Conservation (phyloP, 2,888 invertebrate genomes). For the Allacma fusca region DNA sequence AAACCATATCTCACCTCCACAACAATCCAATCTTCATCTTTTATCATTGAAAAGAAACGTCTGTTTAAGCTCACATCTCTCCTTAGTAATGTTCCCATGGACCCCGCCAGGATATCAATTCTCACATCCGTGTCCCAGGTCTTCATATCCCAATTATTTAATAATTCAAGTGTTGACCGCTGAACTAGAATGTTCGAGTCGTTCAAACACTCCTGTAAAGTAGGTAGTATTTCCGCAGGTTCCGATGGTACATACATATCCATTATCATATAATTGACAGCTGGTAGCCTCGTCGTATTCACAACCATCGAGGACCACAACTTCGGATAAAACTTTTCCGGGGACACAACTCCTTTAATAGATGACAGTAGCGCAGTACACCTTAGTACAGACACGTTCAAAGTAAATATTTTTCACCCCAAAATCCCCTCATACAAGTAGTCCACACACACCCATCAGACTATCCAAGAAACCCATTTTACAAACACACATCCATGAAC, state of each 20-base stretch:
- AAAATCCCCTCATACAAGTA: too few species aligned
- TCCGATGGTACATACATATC: slow-evolving; percentile 62
- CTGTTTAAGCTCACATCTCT: slow-evolving; percentile 88
- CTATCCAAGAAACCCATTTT: too few species aligned
- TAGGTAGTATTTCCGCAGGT: slow-evolving; percentile 28
- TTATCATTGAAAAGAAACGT: slow-evolving; percentile 65
- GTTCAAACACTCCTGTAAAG: slow-evolving; percentile 43
- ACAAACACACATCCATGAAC: too few species aligned
- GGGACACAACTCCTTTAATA: slow-evolving; percentile 79
- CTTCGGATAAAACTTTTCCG: slow-evolving; percentile 82
- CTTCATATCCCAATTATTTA: slow-evolving; percentile 63
- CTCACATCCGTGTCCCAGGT: slow-evolving; percentile 16
- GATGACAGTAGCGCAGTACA: slow-evolving; percentile 73
- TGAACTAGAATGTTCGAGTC: slow-evolving; percentile 72
- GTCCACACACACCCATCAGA: too few species aligned
- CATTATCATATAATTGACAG: slow-evolving; percentile 78
- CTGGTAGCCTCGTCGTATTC: slow-evolving; percentile 81
- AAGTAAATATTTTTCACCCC: too few species aligned
- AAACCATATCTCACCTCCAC: slow-evolving; percentile 16
- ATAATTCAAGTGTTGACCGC: slow-evolving; percentile 82
- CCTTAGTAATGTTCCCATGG: slow-evolving; percentile 64
- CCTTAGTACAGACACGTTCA: too few species aligned
- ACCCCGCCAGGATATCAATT: slow-evolving; percentile 37
- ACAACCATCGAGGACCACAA: slow-evolving; percentile 88
- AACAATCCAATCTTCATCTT: slow-evolving; percentile 31